phyloP scores from a whole-genome alignment of 2,797 vertebrate species.

The Acropternis orthonyx region DNA sequence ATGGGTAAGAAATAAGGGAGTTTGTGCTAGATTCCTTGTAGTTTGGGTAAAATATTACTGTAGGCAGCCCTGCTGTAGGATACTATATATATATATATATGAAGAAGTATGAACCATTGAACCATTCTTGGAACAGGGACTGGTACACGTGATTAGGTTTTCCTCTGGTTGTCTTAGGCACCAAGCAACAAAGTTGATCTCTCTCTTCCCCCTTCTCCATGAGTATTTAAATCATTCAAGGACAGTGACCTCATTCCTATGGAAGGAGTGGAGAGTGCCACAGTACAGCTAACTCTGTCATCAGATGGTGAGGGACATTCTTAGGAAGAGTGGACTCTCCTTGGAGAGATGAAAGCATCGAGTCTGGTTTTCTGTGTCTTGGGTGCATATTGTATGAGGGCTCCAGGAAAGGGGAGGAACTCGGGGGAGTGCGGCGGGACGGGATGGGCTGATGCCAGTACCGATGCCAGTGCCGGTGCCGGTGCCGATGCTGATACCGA shows the following conservation, averaged over 20 bases:
- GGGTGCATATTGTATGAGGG: not conserved
- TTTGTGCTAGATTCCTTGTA: not conserved
- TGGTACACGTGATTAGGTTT: not conserved
- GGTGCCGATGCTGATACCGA: rapidly evolving
- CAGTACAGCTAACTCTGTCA: not conserved
- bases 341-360: not conserved
- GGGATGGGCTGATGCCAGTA: not conserved
- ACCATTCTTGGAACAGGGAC: not conserved
- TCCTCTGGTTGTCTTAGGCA: not conserved
- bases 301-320: not conserved
- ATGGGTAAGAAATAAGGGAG: not conserved
- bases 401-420: not conserved
- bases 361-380: not conserved
- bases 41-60: not conserved
- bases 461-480: no score
- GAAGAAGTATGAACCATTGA: not conserved
- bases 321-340: not conserved
- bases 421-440: not conserved
- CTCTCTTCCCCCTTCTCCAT: not conserved
- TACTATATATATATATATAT: not conserved
- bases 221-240: not conserved
- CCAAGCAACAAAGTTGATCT: not conserved
- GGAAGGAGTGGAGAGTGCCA: not conserved
- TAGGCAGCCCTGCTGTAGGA: not conserved
- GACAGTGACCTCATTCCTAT: not conserved